A percentile compares a stretch with the other conserved stretches of the same genome.
phyloP scores from a whole-genome alignment of 2,888 invertebrate species.

The Cheilosia impressa region DNA sequence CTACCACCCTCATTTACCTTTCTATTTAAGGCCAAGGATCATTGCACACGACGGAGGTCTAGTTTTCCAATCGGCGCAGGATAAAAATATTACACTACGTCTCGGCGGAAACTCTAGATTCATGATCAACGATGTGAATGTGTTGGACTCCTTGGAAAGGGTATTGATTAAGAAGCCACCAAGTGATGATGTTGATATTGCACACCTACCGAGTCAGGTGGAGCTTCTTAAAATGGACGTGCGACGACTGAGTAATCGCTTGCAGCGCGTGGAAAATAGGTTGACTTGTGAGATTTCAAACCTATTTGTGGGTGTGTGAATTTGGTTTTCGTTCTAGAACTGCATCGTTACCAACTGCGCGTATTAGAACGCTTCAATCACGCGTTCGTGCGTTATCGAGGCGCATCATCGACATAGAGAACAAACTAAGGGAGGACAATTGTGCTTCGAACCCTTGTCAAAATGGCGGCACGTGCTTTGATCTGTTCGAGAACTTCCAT shows the following conservation, averaged over 20 bases:
- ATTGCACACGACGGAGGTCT: conserved; percentile 89
- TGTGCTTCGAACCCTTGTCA: conserved; percentile 88
- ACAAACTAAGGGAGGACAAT: conserved; percentile 75
- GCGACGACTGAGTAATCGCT: conserved; percentile 67
- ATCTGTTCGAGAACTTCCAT: conserved; percentile 88
- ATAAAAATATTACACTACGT: conserved; percentile 91
- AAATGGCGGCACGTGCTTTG: conserved; percentile 93
- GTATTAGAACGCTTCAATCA: conserved; percentile 76
- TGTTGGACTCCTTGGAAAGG: conserved; percentile 82
- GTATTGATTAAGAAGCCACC: neutral
- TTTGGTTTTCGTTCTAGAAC: conserved; percentile 19
- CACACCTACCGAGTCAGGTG: conserved; percentile 76
- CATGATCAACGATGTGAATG: conserved; percentile 88
- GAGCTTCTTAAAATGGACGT: conserved; percentile 76
- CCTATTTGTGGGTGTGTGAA: neutral
- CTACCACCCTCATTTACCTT: neutral
- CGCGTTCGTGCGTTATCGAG: conserved; percentile 74
- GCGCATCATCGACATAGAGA: conserved; percentile 70
- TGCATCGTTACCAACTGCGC: conserved; percentile 18
- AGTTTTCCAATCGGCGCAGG: conserved; percentile 89
- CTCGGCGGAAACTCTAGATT: conserved; percentile 89
- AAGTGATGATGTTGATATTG: conserved; percentile 36
- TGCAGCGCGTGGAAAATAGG: conserved; percentile 75
- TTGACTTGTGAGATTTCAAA: conserved; percentile 3
- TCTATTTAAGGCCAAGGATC: conserved; percentile 76